Conservation (phyloP, 2,113 vertebrate genomes). For the Opisthocomus hoazin region DNA sequence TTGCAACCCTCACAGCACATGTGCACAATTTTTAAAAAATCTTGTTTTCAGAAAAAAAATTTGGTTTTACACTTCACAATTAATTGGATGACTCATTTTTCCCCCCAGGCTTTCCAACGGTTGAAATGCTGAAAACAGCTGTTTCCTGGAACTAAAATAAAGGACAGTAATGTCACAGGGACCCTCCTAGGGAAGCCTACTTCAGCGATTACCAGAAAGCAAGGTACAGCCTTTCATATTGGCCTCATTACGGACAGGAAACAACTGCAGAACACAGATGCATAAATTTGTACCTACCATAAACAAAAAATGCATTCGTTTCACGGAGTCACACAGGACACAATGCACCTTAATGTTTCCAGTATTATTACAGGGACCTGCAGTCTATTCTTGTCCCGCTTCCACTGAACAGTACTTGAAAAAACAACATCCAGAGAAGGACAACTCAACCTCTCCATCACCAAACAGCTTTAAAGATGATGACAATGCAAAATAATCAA, state of each 20-base stretch:
- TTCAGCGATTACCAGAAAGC: not conserved
- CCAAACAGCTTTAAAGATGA: not conserved
- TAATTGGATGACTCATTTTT: not conserved
- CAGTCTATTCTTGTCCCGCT: not conserved
- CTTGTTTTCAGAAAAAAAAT: not conserved
- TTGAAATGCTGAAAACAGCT: not conserved
- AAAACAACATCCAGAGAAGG: not conserved
- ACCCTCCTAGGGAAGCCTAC: not conserved
- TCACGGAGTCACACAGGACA: not conserved
- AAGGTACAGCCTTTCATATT: not conserved
- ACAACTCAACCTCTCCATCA: not conserved
- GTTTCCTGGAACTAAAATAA: not conserved
- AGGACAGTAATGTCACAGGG: not conserved
- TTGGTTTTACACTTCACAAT: not conserved
- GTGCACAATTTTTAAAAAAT: too few species aligned
- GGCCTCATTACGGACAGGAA: not conserved
- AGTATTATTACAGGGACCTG: not conserved
- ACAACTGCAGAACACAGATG: not conserved
- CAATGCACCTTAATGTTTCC: not conserved
- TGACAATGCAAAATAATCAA: accelerated
- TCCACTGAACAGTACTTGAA: not conserved
- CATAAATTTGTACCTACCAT: not conserved
- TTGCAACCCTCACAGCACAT: not conserved
- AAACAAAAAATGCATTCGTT: not conserved
- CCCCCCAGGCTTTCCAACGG: not conserved